Evolutionary conservation across 1,140 invertebrate species (phyloP).

Genomic region (Zaprionus capensis): DNA sequence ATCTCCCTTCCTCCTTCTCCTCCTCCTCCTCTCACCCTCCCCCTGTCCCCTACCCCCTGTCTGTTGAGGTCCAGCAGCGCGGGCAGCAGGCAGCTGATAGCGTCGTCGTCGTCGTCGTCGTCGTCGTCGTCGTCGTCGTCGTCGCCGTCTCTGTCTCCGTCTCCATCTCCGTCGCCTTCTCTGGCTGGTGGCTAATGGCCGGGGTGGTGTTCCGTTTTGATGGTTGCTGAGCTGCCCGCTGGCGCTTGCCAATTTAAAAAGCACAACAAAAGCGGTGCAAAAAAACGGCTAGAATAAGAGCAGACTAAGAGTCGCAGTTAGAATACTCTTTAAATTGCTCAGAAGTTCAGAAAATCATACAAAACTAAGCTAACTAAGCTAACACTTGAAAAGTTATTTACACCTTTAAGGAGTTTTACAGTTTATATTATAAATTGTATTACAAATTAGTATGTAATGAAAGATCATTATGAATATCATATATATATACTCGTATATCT

Average conservation of each 20-base stretch:
- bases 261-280: slow-evolving; percentile 48
- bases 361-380: too few relatives aligned
- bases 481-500: too few relatives aligned
- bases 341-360: background rate
- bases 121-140: background rate
- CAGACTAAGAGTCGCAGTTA: background rate
- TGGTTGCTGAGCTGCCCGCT: slow-evolving; percentile 72
- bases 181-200: slow-evolving; percentile 21
- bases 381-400: too few relatives aligned
- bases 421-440: background rate
- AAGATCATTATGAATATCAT: background rate
- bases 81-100: background rate
- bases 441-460: background rate
- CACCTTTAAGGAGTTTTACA: background rate
- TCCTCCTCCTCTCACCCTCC: too few relatives aligned
- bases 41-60: background rate
- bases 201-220: slow-evolving; percentile 44
- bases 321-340: background rate
- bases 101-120: background rate
- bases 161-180: background rate
- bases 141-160: background rate
- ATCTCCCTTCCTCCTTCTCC: background rate
- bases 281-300: slow-evolving; percentile 2
- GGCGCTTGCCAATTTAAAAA: slow-evolving; percentile 81
- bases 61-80: slow-evolving; percentile 24